Conservation (phyloP, 2,113 vertebrate species). For the Fukomys damarensis region DNA sequence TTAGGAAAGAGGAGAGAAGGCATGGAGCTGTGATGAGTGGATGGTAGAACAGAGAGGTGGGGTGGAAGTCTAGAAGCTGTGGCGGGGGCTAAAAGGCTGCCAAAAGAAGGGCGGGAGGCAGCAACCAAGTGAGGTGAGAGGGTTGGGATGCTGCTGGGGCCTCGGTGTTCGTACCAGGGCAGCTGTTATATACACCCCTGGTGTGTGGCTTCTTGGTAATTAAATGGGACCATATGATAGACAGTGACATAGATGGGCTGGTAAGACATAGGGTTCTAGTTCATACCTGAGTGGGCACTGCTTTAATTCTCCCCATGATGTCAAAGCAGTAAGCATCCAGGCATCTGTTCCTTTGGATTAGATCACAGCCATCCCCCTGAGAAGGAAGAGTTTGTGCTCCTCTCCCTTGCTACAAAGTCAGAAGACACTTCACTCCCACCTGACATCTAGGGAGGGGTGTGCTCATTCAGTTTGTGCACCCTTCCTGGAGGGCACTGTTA, state of each 20-base stretch:
- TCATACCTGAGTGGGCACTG: not conserved
- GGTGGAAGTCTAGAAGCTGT: not conserved
- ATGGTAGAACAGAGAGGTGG: not conserved
- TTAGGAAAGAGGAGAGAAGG: not conserved
- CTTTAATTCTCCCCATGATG: not conserved
- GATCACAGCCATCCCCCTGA: not conserved
- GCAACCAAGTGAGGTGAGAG: not conserved
- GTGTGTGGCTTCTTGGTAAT: not conserved
- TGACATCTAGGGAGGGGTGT: not conserved
- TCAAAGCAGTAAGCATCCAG: not conserved
- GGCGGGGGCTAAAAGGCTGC: not conserved
- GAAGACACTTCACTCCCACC: not conserved
- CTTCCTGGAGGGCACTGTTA: conserved; percentile 45
- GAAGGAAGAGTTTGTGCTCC: not conserved
- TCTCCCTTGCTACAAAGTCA: not conserved
- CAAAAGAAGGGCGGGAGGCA: not conserved
- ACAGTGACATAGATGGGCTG: not conserved
- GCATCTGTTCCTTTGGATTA: not conserved
- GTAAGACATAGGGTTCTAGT: not conserved
- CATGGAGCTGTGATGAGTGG: not conserved
- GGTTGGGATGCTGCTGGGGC: not conserved
- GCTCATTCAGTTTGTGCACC: conserved; percentile 9
- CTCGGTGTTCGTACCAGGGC: not conserved
- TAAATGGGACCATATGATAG: not conserved
- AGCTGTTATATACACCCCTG: not conserved